Conservation (phyloP, 92 coral and sea anemone genomes). For the Blastomussa wellsi region DNA sequence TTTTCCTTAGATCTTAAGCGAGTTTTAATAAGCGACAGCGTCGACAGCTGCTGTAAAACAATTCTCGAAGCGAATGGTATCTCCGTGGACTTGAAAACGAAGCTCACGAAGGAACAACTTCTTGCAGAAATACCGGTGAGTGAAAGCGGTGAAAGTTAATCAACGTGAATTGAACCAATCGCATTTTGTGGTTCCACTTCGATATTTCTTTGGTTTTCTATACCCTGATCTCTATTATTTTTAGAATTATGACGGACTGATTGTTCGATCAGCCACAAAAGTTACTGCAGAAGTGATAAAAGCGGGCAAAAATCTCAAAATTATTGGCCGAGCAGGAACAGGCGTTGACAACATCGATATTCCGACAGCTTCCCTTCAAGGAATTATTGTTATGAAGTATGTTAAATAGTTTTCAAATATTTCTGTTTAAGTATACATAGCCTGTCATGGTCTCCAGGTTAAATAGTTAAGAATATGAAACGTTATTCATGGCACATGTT, state of each 20-base stretch:
- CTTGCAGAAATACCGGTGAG: constrained; percentile 81
- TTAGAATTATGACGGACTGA: constrained; percentile 91
- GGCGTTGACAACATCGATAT: constrained; percentile 96
- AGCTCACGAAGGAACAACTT: constrained; percentile 87
- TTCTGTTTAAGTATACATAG: background rate
- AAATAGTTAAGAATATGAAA: background rate
- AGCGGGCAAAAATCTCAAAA: constrained; percentile 87
- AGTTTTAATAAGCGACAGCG: constrained; percentile 90
- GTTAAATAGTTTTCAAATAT: background rate
- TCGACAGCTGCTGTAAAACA: constrained; percentile 85
- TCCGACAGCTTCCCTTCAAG: constrained; percentile 79
- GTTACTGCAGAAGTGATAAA: constrained; percentile 89
- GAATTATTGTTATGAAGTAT: constrained; percentile 97
- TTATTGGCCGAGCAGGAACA: constrained; percentile 97
- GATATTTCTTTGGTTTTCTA: background rate
- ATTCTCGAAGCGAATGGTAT: constrained; percentile 83
- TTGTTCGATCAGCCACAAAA: constrained; percentile 97
- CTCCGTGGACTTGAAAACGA: constrained; percentile 82
- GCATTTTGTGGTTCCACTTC: background rate
- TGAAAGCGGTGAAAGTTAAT: too few species aligned
- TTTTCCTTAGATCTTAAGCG: constrained; percentile 81
- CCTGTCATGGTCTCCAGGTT: background rate
- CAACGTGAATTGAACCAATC: background rate
- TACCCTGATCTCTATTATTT: background rate
- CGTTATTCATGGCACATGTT: background rate